Evolutionary conservation across 2,888 invertebrate genomes (phyloP).

Genomic region (Scaeva pyrastri): DNA sequence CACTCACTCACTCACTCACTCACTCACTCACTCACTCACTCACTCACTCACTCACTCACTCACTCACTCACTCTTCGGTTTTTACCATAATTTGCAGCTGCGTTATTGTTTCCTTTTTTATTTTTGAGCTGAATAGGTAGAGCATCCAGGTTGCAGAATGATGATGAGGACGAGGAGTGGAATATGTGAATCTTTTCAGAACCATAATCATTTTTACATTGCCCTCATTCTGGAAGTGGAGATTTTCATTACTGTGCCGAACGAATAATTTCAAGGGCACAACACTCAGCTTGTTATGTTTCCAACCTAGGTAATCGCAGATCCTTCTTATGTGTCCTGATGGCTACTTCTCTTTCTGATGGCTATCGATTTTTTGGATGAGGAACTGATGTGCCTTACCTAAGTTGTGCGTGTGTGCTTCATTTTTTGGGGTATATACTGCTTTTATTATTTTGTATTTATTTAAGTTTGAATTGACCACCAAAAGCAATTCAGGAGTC

Average conservation of each 20-base stretch:
- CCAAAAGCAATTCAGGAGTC: constrained; percentile 54
- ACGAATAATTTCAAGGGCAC: constrained; percentile 19
- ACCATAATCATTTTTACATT: constrained; percentile 57
- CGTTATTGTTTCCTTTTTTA: constrained; percentile 5
- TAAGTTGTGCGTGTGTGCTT: constrained; percentile 31
- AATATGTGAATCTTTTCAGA: constrained; percentile 44
- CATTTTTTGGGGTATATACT: constrained; percentile 46
- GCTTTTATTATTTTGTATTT: constrained; percentile 29
- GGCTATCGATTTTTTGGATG: constrained; percentile 51
- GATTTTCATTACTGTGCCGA: constrained; percentile 43
- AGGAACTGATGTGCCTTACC: too few relatives aligned
- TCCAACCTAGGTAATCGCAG: constrained; percentile 10
- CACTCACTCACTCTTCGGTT: constrained; percentile 37
- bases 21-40: constrained; percentile 59
- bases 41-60: constrained; percentile 48
- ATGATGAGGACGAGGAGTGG: not conserved
- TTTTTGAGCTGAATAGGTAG: not conserved
- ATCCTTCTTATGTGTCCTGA: constrained; percentile 60
- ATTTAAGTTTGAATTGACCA: constrained; percentile 36
- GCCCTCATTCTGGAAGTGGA: constrained; percentile 23
- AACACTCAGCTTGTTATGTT: not conserved
- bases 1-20: constrained; percentile 21
- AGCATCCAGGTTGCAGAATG: constrained; percentile 4
- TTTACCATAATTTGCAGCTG: constrained; percentile 26
- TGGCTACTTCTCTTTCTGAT: constrained; percentile 12